phyloP scores from a whole-genome alignment of 2,888 invertebrate species.

The Eupithecia subumbrata region DNA sequence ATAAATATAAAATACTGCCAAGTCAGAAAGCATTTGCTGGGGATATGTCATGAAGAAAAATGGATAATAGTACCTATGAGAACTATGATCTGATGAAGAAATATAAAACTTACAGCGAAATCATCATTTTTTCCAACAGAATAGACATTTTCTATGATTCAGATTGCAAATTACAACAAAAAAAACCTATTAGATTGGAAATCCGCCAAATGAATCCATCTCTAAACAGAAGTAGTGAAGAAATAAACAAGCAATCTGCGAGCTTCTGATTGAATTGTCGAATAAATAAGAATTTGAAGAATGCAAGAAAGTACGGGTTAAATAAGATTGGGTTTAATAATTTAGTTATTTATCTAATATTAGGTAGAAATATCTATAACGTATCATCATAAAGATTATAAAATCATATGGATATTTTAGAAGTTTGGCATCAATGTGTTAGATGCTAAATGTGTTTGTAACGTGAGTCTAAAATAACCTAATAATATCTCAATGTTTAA shows the following conservation, averaged over 20 bases:
- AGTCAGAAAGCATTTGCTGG: neutral
- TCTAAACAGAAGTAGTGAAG: neutral
- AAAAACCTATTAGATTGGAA: neutral
- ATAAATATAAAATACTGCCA: neutral
- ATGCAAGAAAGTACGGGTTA: neutral
- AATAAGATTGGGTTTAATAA: neutral
- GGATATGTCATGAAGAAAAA: neutral
- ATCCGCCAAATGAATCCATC: neutral
- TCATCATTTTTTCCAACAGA: neutral
- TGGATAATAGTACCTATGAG: neutral
- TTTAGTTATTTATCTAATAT: neutral
- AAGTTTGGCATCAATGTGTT: neutral
- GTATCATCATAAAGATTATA: neutral
- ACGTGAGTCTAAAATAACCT: neutral
- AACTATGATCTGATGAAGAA: neutral
- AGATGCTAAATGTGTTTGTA: conserved; percentile 1
- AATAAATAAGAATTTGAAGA: neutral
- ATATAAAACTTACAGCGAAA: neutral
- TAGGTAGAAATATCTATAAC: neutral
- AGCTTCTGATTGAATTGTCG: neutral
- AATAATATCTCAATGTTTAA: neutral
- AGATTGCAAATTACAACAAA: neutral
- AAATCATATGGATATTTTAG: neutral
- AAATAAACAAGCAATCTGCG: neutral
- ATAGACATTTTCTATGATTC: neutral